Evolutionary conservation across 2,113 vertebrate species (phyloP).

Genomic region (Parus major): DNA sequence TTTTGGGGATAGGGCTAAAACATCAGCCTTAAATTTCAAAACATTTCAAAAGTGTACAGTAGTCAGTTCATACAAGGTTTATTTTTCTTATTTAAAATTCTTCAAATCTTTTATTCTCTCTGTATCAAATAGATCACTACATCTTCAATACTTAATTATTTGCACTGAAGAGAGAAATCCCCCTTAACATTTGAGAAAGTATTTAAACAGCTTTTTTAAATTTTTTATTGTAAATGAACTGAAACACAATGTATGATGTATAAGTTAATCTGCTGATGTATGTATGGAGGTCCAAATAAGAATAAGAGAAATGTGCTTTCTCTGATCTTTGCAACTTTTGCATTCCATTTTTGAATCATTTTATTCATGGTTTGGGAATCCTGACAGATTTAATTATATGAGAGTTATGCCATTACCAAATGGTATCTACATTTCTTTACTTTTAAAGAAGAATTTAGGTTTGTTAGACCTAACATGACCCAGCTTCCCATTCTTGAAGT

Average conservation of each 20-base stretch:
- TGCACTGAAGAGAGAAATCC: slow-evolving; percentile 15
- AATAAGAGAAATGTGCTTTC: not conserved
- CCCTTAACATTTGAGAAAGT: not conserved
- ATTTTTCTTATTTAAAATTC: slow-evolving; percentile 30
- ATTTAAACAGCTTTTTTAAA: not conserved
- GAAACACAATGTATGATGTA: not conserved
- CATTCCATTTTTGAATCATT: not conserved
- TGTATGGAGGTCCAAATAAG: not conserved
- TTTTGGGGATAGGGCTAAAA: not conserved
- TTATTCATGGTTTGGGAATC: not conserved
- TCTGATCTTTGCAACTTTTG: not conserved
- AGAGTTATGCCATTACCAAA: not conserved
- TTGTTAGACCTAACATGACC: not conserved
- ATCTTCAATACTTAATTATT: slow-evolving; percentile 39
- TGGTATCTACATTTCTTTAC: not conserved
- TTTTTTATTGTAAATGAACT: not conserved
- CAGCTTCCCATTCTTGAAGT: not conserved
- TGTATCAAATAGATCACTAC: slow-evolving; percentile 14
- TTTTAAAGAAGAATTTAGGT: not conserved
- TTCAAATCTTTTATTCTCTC: slow-evolving; percentile 50
- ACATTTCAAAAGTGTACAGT: not conserved
- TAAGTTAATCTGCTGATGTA: not conserved
- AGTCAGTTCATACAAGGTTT: not conserved
- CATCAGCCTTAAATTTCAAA: slow-evolving; percentile 24
- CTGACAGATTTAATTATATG: not conserved